Conservation (phyloP, 92 coral and sea anemone species). For the Porites rus region DNA sequence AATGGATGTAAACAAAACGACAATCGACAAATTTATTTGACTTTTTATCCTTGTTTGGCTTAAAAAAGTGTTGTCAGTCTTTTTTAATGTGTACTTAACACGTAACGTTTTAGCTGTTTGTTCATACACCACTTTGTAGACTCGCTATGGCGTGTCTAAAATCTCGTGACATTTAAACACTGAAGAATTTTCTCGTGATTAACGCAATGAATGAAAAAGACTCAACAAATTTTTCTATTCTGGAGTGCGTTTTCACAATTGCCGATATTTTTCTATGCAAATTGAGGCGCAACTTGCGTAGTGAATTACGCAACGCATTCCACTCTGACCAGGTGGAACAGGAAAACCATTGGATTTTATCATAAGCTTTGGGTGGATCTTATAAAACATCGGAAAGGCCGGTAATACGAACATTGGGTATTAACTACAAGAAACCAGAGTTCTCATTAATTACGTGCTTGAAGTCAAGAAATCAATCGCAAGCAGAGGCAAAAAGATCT, state of each 20-base stretch:
- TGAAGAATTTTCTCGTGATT: constrained; percentile 2
- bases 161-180: constrained; percentile 3
- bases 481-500: not conserved
- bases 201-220: not conserved
- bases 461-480: not conserved
- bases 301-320: not conserved
- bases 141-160: not conserved
- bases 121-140: not conserved
- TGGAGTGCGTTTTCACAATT: too few species aligned
- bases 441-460: not conserved
- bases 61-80: not conserved
- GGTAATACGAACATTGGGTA: not conserved
- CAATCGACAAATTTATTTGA: not conserved
- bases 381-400: not conserved
- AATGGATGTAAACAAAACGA: not conserved
- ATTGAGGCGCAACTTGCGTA: not conserved
- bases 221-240: too few species aligned
- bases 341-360: not conserved
- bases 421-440: not conserved
- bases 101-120: too few species aligned
- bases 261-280: not conserved
- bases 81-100: not conserved
- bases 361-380: not conserved
- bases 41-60: not conserved
- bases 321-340: not conserved